phyloP scores from a whole-genome alignment of 1,140 invertebrate genomes.

The Thaumetopoea pityocampa region DNA sequence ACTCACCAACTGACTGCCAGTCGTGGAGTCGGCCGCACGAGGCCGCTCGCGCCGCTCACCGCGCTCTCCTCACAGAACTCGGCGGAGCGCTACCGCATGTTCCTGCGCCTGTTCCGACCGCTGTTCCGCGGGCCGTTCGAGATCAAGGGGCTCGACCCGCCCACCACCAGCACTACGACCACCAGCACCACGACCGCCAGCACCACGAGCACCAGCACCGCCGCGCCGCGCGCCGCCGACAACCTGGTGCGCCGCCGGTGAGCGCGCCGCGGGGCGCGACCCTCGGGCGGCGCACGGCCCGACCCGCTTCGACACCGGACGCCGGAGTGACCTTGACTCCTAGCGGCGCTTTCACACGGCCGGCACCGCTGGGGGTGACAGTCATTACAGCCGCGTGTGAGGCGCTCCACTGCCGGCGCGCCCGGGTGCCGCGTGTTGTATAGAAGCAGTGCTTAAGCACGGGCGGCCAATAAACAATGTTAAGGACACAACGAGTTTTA shows the following conservation, averaged over 20 bases:
- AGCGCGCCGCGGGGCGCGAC: neutral
- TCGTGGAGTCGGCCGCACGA: neutral
- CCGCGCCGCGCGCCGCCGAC: slow-evolving; percentile 21
- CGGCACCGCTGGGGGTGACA: no score
- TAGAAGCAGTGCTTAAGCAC: neutral
- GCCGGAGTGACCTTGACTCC: neutral
- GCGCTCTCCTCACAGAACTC: slow-evolving; percentile 80
- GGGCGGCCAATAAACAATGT: no score
- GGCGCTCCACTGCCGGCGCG: no score
- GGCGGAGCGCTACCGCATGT: slow-evolving; percentile 80
- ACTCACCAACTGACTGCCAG: neutral
- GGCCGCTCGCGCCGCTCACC: no score
- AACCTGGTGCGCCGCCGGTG: slow-evolving; percentile 45
- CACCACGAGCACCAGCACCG: slow-evolving; percentile 18
- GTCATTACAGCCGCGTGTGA: no score
- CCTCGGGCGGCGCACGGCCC: neutral
- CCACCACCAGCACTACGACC: slow-evolving; percentile 73
- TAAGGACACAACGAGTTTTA: no score
- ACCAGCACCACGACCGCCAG: slow-evolving; percentile 25
- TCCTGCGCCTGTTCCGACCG: slow-evolving; percentile 81
- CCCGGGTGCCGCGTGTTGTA: no score
- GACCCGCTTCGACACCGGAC: neutral
- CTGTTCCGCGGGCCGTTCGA: slow-evolving; percentile 80
- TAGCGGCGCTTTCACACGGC: no score
- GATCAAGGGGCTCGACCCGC: slow-evolving; percentile 79